Evolutionary conservation across 2,113 vertebrate species (phyloP).

Genomic region (Corythaeola cristata): DNA sequence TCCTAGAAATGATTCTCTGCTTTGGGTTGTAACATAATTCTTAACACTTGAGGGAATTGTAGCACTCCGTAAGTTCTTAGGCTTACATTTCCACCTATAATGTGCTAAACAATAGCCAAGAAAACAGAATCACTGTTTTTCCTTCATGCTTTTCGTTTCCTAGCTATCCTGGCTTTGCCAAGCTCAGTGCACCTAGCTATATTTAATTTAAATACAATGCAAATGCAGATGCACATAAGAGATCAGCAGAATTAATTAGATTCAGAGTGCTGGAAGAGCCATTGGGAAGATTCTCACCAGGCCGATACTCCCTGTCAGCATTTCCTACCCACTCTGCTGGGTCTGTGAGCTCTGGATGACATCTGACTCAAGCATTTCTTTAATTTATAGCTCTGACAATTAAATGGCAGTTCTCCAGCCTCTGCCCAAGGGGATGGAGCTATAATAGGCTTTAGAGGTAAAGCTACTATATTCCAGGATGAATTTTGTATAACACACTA

Average conservation of each 20-base stretch:
- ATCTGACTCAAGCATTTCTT: conserved; percentile 50
- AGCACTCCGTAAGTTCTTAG: conserved; percentile 18
- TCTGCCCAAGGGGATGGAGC: conserved; percentile 19
- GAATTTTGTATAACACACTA: conserved; percentile 3
- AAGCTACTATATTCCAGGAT: conserved; percentile 31
- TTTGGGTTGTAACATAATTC: conserved; percentile 4
- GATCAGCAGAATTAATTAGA: conserved; percentile 57
- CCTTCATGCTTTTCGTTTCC: not conserved
- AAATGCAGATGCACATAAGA: conserved; percentile 43
- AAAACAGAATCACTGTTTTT: not conserved
- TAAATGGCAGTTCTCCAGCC: conserved; percentile 61
- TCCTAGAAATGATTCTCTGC: conserved; percentile 32
- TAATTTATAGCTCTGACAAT: conserved; percentile 63
- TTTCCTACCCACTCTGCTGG: conserved; percentile 8
- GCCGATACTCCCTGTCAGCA: not conserved
- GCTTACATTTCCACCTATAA: conserved; percentile 13
- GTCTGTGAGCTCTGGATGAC: conserved; percentile 33
- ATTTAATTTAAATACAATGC: conserved; percentile 49
- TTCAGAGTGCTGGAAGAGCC: not conserved
- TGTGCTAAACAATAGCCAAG: conserved; percentile 21
- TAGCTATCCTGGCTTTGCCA: conserved; percentile 19
- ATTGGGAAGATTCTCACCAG: not conserved
- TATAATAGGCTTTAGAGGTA: conserved; percentile 42
- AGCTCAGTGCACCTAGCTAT: conserved; percentile 19
- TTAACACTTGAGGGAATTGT: conserved; percentile 16